Evolutionary conservation across 2,113 vertebrate species (phyloP).

Genomic region (Rhegmatorhina hoffmannsi): DNA sequence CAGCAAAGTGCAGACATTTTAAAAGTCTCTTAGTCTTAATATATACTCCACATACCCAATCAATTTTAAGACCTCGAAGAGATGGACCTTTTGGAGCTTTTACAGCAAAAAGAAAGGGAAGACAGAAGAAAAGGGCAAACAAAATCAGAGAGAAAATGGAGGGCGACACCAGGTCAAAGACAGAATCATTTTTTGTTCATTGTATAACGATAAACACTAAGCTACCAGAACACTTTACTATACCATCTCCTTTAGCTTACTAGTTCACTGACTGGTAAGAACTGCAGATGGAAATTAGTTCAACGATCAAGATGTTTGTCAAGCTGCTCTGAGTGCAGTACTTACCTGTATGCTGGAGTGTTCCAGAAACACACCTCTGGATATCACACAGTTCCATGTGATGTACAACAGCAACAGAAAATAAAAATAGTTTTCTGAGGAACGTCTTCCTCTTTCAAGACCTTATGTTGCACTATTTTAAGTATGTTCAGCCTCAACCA

Average conservation of each 20-base stretch:
- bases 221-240: not conserved
- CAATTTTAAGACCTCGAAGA: not conserved
- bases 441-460: not conserved
- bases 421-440: not conserved
- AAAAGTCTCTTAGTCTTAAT: not conserved
- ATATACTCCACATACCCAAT: not conserved
- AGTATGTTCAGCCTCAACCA: not conserved
- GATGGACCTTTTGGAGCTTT: not conserved
- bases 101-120: not conserved
- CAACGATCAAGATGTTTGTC: not conserved
- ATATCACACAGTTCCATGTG: not conserved
- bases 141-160: not conserved
- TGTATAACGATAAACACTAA: not conserved
- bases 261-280: not conserved
- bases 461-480: not conserved
- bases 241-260: not conserved
- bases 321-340: not conserved
- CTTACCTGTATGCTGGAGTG: not conserved
- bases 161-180: not conserved
- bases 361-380: not conserved
- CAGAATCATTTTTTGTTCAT: not conserved
- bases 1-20: not conserved
- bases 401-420: not conserved
- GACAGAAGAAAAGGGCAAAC: not conserved
- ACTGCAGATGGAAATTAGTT: not conserved